Evolutionary conservation across 2,888 invertebrate species (phyloP), one percentile per base, ranked within the genome.

Genomic region (Clanis bilineata): DNA sequence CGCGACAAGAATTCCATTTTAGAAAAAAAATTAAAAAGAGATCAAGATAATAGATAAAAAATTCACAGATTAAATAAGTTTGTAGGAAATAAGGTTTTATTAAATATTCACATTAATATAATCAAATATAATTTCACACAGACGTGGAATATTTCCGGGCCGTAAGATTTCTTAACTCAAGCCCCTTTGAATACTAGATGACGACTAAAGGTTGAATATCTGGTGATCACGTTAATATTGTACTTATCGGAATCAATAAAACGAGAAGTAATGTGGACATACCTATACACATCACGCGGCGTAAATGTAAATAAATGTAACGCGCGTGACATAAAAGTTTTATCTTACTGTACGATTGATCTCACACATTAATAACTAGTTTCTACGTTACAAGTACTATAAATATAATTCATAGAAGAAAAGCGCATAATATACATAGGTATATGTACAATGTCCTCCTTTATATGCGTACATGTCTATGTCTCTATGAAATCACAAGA

Each of bases 1-100:
- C 83, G 84, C n/a, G 86, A 76, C 57, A 84, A 62, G 60, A 81
- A 85, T 81, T 90, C 92, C 89, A 90, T 91, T 82, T 84, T 88
- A 66, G 66, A 76, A 75, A 66, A 18, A 32, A 12, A 43, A 54
- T 23, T 22, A 41, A 41, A 62, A 57, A 57, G 25, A 54, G 38
- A 57, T 54, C 45, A 38, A 32, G 43, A 4, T 43, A 12, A 21
- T 36, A 38, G n/a, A n/a, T n/a, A n/a, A n/a, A n/a, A n/a, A n/a
- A n/a, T n/a, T 56, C 36, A 56, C 55, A 22, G 39, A 56, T 56
- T 22, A 21, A 23, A 39, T 22, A 56, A 54, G 32, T 32, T 54
- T 38, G 1, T n/a, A 2, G 5, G 23, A 39, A 56, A 47, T 3
- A 1, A 56, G 39, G 12, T 57, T 44, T 6, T 28, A 22, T n/a